These are phyloP conservation scores for Botrylloides violaceus DNA, from an alignment of 23 tunicate species.

Conservation along the genomic window DNA sequence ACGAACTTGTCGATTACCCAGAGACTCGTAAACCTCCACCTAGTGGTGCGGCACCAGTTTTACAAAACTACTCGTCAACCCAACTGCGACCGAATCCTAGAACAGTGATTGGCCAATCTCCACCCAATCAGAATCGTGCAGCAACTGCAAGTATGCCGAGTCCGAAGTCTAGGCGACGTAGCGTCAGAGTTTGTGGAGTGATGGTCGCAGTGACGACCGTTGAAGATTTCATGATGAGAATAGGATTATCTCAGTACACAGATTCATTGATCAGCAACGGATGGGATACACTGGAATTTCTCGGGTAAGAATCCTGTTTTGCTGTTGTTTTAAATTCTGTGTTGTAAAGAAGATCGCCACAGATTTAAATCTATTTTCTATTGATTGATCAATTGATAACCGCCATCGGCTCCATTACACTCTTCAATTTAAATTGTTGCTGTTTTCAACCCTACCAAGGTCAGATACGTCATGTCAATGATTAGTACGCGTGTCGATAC, in stretches of 20 bases:
- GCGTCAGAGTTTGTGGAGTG: background rate
- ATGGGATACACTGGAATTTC: conserved; percentile 72
- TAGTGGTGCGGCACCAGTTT: no score
- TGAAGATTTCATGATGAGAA: conserved; percentile 29
- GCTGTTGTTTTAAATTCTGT: no score
- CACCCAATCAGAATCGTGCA: background rate
- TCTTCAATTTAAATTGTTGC: no score
- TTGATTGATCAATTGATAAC: no score
- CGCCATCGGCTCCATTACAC: no score
- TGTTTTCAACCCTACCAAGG: no score
- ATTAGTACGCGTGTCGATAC: no score
- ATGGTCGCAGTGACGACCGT: conserved; percentile 23
- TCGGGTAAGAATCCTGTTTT: conserved; percentile 42
- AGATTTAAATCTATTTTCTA: no score
- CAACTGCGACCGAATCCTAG: background rate
- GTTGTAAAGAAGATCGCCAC: no score
- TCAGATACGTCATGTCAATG: no score
- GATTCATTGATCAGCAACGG: conserved; percentile 36
- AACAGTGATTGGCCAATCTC: conserved; percentile 7
- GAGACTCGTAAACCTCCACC: no score
- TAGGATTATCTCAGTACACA: conserved; percentile 41
- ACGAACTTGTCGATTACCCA: background rate
- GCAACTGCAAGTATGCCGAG: conserved; percentile 1
- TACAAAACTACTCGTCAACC: no score
- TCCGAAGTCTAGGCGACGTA: background rate